phyloP scores from a whole-genome alignment of 2,113 vertebrate species.

The Tragelaphus scriptus region DNA sequence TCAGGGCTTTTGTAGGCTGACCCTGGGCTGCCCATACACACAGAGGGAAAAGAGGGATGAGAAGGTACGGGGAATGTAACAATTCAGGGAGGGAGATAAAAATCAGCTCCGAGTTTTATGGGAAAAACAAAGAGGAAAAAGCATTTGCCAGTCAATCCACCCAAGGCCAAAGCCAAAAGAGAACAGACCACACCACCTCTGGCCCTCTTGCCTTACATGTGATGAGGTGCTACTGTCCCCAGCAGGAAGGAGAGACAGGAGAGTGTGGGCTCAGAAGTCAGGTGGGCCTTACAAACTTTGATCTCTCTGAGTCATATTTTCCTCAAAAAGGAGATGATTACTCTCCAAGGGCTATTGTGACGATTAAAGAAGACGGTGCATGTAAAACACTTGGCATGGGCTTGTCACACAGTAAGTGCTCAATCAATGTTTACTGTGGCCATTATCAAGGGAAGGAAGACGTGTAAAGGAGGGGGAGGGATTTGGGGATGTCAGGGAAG shows the following conservation, averaged over 20 bases:
- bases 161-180: background rate
- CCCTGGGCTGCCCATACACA: rapidly evolving
- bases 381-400: background rate
- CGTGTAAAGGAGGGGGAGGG: background rate
- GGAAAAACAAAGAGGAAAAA: background rate
- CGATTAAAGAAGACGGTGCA: background rate
- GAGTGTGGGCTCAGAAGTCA: background rate
- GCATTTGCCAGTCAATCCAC: background rate
- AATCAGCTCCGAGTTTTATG: background rate
- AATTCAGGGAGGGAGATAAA: background rate
- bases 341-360: background rate
- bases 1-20: background rate
- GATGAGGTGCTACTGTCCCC: background rate
- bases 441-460: background rate
- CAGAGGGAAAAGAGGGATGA: background rate
- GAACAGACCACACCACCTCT: rapidly evolving
- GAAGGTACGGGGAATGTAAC: background rate
- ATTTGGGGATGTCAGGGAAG: background rate
- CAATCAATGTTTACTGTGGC: background rate
- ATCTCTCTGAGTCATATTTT: background rate
- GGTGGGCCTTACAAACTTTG: background rate
- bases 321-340: background rate
- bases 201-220: rapidly evolving
- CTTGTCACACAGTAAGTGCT: background rate
- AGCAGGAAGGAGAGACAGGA: background rate